Conservation (phyloP, 2,888 invertebrate species). For the Steinernema scapterisci region DNA sequence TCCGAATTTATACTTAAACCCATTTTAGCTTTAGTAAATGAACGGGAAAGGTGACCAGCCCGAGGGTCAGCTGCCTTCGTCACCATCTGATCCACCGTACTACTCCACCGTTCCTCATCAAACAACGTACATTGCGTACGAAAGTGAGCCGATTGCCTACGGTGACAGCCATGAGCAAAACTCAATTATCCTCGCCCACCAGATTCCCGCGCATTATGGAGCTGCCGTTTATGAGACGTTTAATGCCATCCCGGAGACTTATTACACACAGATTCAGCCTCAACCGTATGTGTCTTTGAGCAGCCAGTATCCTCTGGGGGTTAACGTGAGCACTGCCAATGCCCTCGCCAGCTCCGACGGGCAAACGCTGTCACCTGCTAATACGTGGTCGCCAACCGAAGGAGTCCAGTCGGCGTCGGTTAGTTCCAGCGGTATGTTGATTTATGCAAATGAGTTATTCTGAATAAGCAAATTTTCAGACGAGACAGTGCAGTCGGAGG, state of each 20-base stretch:
- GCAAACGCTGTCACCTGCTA: slow-evolving; percentile 9
- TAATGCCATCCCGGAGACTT: not conserved
- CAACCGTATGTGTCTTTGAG: not conserved
- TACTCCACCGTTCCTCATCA: not conserved
- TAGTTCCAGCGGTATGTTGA: slow-evolving; percentile 19
- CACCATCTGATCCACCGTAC: slow-evolving; percentile 11
- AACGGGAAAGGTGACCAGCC: not conserved
- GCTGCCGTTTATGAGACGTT: slow-evolving; percentile 4
- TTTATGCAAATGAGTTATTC: not conserved
- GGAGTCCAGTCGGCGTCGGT: slow-evolving; percentile 10
- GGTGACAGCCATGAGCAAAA: not conserved
- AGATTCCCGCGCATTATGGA: not conserved
- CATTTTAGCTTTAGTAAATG: not conserved
- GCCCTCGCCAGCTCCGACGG: not conserved
- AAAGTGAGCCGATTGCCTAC: slow-evolving; percentile 8
- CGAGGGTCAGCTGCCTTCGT: not conserved
- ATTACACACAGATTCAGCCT: not conserved
- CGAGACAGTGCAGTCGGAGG: slow-evolving; percentile 20
- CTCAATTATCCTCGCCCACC: not conserved
- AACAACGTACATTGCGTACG: slow-evolving; percentile 10
- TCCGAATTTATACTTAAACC: not conserved
- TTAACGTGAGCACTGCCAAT: slow-evolving; percentile 14
- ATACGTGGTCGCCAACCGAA: slow-evolving; percentile 24
- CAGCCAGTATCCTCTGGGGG: slow-evolving; percentile 2
- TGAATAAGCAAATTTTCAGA: not conserved